Evolutionary conservation across 2,113 vertebrate genomes (phyloP).

Genomic region (Dipodomys ordii): DNA sequence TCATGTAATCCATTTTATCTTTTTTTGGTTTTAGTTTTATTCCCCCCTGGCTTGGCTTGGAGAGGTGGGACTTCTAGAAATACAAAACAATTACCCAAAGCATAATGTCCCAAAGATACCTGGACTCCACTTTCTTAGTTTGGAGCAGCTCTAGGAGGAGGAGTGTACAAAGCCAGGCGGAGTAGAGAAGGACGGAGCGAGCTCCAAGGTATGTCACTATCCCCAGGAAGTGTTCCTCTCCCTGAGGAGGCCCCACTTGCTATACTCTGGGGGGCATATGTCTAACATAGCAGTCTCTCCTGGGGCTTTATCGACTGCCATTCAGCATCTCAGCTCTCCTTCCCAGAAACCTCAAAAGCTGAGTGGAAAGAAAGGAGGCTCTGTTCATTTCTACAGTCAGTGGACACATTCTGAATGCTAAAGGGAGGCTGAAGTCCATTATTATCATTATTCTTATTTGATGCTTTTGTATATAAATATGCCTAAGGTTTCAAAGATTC

Average conservation of each 20-base stretch:
- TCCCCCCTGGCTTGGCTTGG: background rate
- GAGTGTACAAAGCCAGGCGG: rapidly evolving
- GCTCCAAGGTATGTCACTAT: background rate
- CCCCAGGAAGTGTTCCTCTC: background rate
- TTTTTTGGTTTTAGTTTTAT: background rate
- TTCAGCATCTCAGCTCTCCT: background rate
- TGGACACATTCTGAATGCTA: conserved; percentile 8
- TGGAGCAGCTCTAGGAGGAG: background rate
- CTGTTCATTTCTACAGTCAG: background rate
- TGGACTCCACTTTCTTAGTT: background rate
- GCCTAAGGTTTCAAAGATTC: conserved; percentile 52
- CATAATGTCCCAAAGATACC: background rate
- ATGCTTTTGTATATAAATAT: conserved; percentile 32
- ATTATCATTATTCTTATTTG: conserved; percentile 41
- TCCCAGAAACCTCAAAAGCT: background rate
- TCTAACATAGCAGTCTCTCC: background rate
- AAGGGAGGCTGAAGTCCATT: background rate
- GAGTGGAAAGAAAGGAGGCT: background rate
- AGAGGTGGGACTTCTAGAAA: background rate
- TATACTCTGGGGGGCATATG: background rate
- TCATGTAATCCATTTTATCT: too few species aligned
- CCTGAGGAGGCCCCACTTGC: background rate
- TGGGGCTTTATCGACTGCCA: background rate
- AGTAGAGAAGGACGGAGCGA: background rate
- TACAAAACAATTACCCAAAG: background rate